phyloP scores from a whole-genome alignment of 37 sponge, comb jelly and placozoan species.

The Theonella swinhoei region DNA sequence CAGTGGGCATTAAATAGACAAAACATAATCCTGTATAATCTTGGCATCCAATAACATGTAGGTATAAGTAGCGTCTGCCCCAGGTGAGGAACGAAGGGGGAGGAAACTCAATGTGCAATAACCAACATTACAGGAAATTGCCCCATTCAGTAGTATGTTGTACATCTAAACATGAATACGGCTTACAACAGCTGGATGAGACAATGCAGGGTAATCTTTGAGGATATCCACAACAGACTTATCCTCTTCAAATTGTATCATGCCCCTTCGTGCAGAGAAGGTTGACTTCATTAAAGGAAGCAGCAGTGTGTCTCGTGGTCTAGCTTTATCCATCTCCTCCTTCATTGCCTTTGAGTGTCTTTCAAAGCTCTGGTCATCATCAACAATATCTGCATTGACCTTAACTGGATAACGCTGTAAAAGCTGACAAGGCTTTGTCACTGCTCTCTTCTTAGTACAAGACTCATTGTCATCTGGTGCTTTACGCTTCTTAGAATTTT shows the following conservation, averaged over 20 bases:
- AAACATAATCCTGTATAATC: too few relatives aligned
- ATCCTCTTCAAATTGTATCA: neutral
- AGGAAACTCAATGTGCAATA: too few relatives aligned
- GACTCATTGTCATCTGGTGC: neutral
- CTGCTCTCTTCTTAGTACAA: neutral
- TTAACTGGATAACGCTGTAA: neutral
- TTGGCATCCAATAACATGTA: too few relatives aligned
- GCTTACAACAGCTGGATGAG: slow-evolving; percentile 14
- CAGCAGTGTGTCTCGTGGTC: slow-evolving; percentile 34
- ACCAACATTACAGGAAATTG: too few relatives aligned
- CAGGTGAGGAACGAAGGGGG: too few relatives aligned
- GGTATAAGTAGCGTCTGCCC: too few relatives aligned
- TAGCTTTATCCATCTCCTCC: slow-evolving; percentile 33
- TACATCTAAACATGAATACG: too few relatives aligned
- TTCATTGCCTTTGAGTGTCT: slow-evolving; percentile 11
- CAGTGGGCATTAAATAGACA: too few relatives aligned
- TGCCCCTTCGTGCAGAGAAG: neutral
- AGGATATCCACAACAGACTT: neutral
- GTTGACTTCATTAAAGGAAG: slow-evolving; percentile 41
- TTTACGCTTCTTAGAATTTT: neutral
- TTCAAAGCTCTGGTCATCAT: slow-evolving; percentile 9
- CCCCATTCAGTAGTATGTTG: too few relatives aligned
- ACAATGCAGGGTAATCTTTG: neutral
- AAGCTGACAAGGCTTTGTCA: too few relatives aligned
- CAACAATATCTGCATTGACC: neutral